phyloP scores from a whole-genome alignment of 2,113 vertebrate genomes.

The Oncorhynchus mykiss region DNA sequence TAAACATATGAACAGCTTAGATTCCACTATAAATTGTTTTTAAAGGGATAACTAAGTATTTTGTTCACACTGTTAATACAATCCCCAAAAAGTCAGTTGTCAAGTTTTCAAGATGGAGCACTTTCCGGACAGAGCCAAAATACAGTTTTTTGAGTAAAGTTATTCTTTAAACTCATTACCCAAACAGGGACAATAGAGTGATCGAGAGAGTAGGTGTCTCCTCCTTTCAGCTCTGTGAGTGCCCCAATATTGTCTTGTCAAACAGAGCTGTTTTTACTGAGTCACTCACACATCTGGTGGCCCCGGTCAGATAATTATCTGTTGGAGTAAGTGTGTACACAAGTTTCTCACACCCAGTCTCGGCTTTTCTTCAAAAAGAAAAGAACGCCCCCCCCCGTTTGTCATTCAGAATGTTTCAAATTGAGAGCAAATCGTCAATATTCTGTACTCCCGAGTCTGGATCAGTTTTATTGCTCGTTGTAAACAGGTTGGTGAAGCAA shows the following conservation, averaged over 20 bases:
- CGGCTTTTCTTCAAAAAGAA: constrained; percentile 69
- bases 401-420: constrained; percentile 63
- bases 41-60: constrained; percentile 16
- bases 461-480: constrained; percentile 68
- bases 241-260: constrained; percentile 56
- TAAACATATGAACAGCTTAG: no score
- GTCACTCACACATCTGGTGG: constrained; percentile 64
- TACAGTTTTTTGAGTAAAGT: not conserved
- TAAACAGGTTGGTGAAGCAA: constrained; percentile 66
- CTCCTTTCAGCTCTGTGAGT: constrained; percentile 22
- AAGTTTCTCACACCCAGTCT: constrained; percentile 62
- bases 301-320: constrained; percentile 61
- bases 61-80: constrained; percentile 18
- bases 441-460: constrained; percentile 45
- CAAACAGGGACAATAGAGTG: not conserved
- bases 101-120: not conserved
- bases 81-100: no score
- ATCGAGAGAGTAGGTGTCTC: constrained; percentile 1
- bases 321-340: constrained; percentile 61
- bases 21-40: no score
- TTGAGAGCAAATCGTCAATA: constrained; percentile 63
- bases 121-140: not conserved
- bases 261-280: constrained; percentile 61
- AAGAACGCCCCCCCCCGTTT: constrained; percentile 55
- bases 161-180: not conserved